Base-by-base conservation (phyloP, 2,113 vertebrate species). In the Neofelis nebulosa region DNA sequence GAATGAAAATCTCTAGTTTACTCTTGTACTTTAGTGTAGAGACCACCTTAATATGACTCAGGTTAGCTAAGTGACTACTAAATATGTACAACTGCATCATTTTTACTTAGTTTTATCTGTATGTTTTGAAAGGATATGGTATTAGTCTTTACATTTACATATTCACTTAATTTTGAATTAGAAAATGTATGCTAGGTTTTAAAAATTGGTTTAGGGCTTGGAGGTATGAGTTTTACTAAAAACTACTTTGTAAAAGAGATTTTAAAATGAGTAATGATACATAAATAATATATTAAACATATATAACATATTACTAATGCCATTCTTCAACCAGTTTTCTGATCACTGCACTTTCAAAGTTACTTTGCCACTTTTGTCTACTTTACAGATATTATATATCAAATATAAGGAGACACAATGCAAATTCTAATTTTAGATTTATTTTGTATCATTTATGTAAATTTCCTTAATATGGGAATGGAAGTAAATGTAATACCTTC, bases 391-490 rank as follows among this genome's bases (percentile, higher is more conserved):
- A 76, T 73, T 94, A 93, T 55, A 93, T 27, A 50, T 81, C 33
- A 83, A 98, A 85, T 74, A 61, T 21, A 82, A 94, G n/a, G 31
- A 97, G 11, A 92, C 11, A 95, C 74, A 57, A 74, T 74, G 78
- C 21, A 94, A 91, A 71, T 81, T 82, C 96, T 97, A 71, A 89
- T 83, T 85, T 97, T 94, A 90, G 18, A 69, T 91, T 69, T 95
- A 89, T 97, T 97, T 97, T 97, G 74, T 89, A 91, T 38, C 19
- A 81, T 78, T 4, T 91, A n/a, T 81, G 16, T 96, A 36, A 92
- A 86, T 93, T 79, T 98, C 41, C 90, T 96, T 89, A 92, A 50
- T n/a, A 88, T 97, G 97, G 9, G 97, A 98, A 95, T 97, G 65
- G 81, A 98, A 96, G 52, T 79, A 83, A 96, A 41, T 55, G 21